Conservation (phyloP, 2,888 invertebrate genomes). For the Tinea semifulvella region DNA sequence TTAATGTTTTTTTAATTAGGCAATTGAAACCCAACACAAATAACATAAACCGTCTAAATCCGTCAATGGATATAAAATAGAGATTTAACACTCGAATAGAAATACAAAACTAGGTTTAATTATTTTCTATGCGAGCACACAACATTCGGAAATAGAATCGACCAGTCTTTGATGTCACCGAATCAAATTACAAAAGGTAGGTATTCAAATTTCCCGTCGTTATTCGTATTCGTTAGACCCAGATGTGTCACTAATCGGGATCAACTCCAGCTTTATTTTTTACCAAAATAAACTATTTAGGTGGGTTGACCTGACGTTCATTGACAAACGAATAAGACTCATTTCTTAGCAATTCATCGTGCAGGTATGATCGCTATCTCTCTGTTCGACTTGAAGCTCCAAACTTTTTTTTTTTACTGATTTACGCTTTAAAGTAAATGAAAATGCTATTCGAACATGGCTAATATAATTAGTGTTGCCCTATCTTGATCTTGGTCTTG, state of each 20-base stretch:
- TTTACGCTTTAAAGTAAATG: too few species aligned
- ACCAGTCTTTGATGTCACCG: slow-evolving; percentile 44
- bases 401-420: too few species aligned
- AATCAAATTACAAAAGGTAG: slow-evolving; percentile 56
- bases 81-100: neutral
- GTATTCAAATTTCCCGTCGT: slow-evolving; percentile 7
- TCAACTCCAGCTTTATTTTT: slow-evolving; percentile 2
- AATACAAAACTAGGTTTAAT: slow-evolving; percentile 7
- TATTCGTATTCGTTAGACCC: slow-evolving; percentile 17
- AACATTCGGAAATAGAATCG: slow-evolving; percentile 16
- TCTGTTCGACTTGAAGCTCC: too few species aligned
- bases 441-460: too few species aligned
- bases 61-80: neutral
- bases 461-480: too few species aligned
- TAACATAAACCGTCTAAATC: neutral
- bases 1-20: too few species aligned
- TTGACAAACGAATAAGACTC: too few species aligned
- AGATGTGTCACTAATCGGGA: slow-evolving; percentile 9
- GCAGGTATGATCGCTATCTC: too few species aligned
- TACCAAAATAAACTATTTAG: neutral
- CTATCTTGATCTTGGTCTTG: too few species aligned
- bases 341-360: too few species aligned
- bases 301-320: too few species aligned
- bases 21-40: slow-evolving; percentile 1
- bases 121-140: slow-evolving; percentile 20